These are phyloP conservation scores for Ennomos erosarius DNA, from an alignment of 2,888 invertebrate genomes.

Conservation along the genomic window DNA sequence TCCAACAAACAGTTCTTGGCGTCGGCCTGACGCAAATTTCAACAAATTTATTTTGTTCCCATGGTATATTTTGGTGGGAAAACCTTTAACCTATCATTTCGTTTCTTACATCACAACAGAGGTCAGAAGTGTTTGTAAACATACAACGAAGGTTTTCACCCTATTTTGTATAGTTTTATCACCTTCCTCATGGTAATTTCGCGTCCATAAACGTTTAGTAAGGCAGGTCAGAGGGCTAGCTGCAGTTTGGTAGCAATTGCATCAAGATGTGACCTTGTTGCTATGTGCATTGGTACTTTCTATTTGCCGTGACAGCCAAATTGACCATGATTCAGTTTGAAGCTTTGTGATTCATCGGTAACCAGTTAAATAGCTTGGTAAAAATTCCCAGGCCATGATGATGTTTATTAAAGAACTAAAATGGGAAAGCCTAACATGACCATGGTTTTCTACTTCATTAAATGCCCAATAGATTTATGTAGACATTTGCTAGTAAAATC, in stretches of 20 bases:
- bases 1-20: constrained; percentile 14
- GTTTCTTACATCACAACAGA: constrained; percentile 77
- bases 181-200: constrained; percentile 12
- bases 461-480: no score
- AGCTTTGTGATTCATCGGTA: constrained; percentile 13
- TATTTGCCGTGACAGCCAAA: constrained; percentile 49
- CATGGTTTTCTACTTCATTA: no score
- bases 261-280: constrained; percentile 64
- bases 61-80: constrained; percentile 77
- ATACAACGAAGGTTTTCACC: constrained; percentile 58
- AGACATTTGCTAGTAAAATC: no score
- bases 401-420: no score
- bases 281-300: constrained; percentile 58
- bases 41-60: constrained; percentile 17
- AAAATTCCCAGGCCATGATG: no score
- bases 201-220: constrained; percentile 3
- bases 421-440: no score
- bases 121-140: constrained; percentile 83
- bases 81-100: constrained; percentile 74
- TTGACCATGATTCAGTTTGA: constrained; percentile 28
- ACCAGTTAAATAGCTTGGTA: no score
- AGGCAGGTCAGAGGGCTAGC: constrained; percentile 28
- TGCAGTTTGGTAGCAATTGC: constrained; percentile 49
- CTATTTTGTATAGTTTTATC: constrained; percentile 33
- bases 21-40: constrained; percentile 6